Evolutionary conservation across 2,113 vertebrate genomes (phyloP).

Genomic region (Serinus canaria): DNA sequence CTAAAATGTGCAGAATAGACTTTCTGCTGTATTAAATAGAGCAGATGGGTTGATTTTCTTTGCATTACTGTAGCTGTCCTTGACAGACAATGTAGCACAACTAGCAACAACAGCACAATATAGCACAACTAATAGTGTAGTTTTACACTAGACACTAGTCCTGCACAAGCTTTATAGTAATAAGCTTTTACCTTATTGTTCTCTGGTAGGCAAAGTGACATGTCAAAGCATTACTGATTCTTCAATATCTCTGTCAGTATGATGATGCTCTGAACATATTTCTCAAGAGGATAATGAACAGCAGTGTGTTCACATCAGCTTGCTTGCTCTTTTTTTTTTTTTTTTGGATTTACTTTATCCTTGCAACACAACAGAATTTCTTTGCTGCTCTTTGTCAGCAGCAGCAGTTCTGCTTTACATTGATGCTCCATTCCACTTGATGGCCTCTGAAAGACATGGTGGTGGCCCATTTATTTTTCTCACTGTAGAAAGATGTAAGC

Average conservation of each 20-base stretch:
- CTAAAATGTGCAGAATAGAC: neutral
- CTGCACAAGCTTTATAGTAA: neutral
- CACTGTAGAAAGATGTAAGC: neutral
- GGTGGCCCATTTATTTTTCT: neutral
- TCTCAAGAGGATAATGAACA: conserved; percentile 23
- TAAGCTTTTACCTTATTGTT: neutral
- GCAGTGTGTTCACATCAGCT: neutral
- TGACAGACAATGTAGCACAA: neutral
- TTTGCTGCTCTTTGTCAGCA: neutral
- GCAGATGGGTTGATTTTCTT: neutral
- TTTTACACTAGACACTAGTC: neutral
- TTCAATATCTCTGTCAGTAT: neutral
- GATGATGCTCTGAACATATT: neutral
- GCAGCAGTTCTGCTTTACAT: neutral
- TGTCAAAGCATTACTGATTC: conserved; percentile 32
- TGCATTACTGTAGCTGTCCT: neutral
- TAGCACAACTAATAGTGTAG: neutral
- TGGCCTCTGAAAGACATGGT: neutral
- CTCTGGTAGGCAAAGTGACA: neutral
- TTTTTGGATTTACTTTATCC: neutral
- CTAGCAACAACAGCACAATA: too few species aligned
- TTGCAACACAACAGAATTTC: neutral
- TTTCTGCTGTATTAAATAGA: neutral
- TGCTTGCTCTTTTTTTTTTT: neutral
- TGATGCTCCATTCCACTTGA: neutral